Percentiles rank a stretch among this genome's conserved stretches.
phyloP scores from a whole-genome alignment of 2,797 vertebrate genomes.

The Heteromormyrus szaboi region DNA sequence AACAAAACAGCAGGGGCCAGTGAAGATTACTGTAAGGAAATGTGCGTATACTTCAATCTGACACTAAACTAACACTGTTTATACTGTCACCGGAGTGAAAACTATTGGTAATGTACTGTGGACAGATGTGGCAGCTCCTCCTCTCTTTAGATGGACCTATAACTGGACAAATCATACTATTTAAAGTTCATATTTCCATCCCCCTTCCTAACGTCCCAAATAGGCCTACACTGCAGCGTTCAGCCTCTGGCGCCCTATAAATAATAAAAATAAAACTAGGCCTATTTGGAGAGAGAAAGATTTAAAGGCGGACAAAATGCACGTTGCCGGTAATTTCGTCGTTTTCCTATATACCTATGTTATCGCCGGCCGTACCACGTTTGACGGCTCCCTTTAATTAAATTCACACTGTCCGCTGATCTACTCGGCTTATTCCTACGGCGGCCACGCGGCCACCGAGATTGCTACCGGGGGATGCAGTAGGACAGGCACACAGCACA shows the following conservation, averaged over 20 bases:
- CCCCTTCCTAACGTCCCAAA: neutral
- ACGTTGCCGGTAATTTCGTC: neutral
- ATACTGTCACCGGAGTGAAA: neutral
- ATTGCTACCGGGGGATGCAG: slow-evolving; percentile 17
- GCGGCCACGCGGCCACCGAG: neutral
- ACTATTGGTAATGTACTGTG: neutral
- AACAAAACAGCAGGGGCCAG: neutral
- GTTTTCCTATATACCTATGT: neutral
- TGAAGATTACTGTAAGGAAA: neutral
- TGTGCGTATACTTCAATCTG: neutral
- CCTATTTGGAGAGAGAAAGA: neutral
- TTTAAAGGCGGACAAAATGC: neutral
- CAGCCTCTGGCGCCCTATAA: neutral
- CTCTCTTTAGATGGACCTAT: neutral
- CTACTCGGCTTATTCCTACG: neutral
- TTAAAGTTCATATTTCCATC: neutral
- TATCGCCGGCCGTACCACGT: neutral
- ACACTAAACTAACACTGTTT: neutral
- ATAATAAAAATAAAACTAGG: neutral
- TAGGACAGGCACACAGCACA: slow-evolving; percentile 16
- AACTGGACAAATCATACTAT: neutral
- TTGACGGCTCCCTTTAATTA: neutral
- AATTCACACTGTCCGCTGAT: neutral
- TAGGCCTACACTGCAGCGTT: neutral
- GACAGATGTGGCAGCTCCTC: neutral